These are phyloP conservation scores for Pipistrellus pygmaeus DNA, from an alignment of 2,797 vertebrate species.

Conservation along the genomic window DNA sequence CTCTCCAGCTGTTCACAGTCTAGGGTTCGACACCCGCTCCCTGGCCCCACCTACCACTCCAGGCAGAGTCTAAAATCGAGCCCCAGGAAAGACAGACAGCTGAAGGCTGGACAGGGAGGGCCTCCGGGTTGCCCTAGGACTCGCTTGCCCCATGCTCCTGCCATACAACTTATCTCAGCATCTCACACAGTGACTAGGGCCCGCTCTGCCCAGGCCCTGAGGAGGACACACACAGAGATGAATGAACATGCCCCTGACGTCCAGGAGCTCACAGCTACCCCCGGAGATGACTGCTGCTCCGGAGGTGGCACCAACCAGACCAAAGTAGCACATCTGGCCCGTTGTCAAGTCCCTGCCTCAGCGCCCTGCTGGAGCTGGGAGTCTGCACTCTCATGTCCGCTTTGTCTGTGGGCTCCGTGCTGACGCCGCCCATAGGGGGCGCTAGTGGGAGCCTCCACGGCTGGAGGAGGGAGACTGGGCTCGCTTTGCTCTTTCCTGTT, in stretches of 20 bases:
- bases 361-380: too few relatives aligned
- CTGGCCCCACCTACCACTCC: not conserved
- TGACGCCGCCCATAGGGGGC: not conserved
- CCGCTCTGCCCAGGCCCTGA: not conserved
- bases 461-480: not conserved
- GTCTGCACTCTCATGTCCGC: fast-evolving
- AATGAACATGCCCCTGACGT: not conserved
- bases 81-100: not conserved
- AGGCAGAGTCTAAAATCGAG: not conserved
- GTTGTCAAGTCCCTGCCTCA: not conserved
- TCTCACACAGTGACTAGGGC: too few relatives aligned
- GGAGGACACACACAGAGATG: not conserved
- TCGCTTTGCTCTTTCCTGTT: slow-evolving; percentile 57
- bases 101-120: not conserved
- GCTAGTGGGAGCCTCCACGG: not conserved
- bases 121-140: not conserved
- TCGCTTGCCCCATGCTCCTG: not conserved
- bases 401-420: not conserved
- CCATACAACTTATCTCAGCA: not conserved
- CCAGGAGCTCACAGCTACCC: not conserved
- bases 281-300: not conserved
- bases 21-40: fast-evolving
- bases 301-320: not conserved
- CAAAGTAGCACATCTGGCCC: not conserved
- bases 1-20: not conserved